Conservation (phyloP, 2,797 vertebrate genomes). For the Limnodromus scolopaceus region DNA sequence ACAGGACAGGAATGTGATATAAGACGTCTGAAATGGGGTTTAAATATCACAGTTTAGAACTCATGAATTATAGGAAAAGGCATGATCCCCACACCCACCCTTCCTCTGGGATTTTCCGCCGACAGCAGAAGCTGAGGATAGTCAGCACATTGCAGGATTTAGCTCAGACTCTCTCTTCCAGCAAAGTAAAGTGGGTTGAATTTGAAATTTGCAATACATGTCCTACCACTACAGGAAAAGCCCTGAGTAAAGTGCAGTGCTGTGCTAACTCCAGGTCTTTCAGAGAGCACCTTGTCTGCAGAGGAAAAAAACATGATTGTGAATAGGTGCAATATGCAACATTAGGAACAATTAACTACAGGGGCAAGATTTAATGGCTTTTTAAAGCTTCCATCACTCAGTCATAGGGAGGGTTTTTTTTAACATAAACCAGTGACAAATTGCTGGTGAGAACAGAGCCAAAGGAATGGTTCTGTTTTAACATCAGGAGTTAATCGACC, state of each 20-base stretch:
- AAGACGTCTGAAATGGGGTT: not conserved
- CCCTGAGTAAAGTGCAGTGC: not conserved
- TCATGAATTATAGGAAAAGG: slow-evolving; percentile 11
- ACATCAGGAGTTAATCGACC: slow-evolving; percentile 61
- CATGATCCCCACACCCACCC: not conserved
- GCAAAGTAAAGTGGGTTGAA: not conserved
- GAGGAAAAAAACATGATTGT: not conserved
- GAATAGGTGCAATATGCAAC: slow-evolving; percentile 30
- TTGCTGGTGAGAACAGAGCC: slow-evolving; percentile 51
- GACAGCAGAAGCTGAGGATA: slow-evolving; percentile 3
- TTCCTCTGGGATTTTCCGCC: slow-evolving; percentile 12
- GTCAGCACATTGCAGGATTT: slow-evolving; percentile 15
- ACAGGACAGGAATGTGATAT: not conserved
- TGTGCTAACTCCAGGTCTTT: not conserved
- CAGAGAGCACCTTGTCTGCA: slow-evolving; percentile 5
- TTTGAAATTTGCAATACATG: not conserved
- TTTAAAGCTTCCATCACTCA: slow-evolving; percentile 56
- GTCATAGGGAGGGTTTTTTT: slow-evolving; percentile 30
- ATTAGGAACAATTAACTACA: slow-evolving; percentile 35
- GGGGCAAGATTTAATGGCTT: slow-evolving; percentile 52
- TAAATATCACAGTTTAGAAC: not conserved
- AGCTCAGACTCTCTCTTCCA: not conserved
- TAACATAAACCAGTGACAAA: slow-evolving; percentile 58
- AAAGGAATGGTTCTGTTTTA: slow-evolving; percentile 45
- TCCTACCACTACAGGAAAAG: not conserved